Evolutionary conservation across 2,113 vertebrate species (phyloP), one percentile per base, ranked within the genome.

Genomic region (Pterocles burchelli): DNA sequence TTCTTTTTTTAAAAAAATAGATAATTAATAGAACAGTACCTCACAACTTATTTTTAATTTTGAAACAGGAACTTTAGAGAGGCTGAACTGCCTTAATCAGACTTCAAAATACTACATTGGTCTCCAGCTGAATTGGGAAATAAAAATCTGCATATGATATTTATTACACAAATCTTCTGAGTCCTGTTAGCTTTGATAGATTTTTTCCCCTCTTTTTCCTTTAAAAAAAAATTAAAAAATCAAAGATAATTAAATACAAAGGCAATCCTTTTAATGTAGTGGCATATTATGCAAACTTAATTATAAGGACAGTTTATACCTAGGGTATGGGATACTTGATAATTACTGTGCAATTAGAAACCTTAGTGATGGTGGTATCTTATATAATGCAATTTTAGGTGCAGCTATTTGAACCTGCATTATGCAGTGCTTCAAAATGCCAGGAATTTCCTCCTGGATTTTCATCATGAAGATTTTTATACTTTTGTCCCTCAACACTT

Each of bases 131-230:
- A 97, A 96, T 74, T 97, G 96, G 96, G 97, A 97, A 92, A 93
- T 95, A 96, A 92, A 95, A 97, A 97, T 98, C 95, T 98, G 97
- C 98, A 97, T 97, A 97, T 74, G 95, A 93, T 97, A 96, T 97
- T 98, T 97, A 97, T 97, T 98, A 95, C 94, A 95, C 82, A 96
- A 97, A 95, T 97, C 98, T 98, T 98, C 94, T 95, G 97, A 97
- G 98, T 90, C 97, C 97, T 97, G 88, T 97, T 98, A 97, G 96
- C 97, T 98, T 98, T 98, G 97, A 97, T 97, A 96, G 65, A 91
- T 88, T 48, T 96, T 97, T 95, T 2, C 0, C 5, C 13, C 54
- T 12, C 88, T 88, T 94, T 95, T 80, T 33, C 34, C 62, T 76
- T 68, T 77, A 52, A 88, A 92, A 88, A 95, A 95, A 2, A 29